Base-by-base conservation (phyloP, 2,113 vertebrate genomes). In the Neoarius graeffei region DNA sequence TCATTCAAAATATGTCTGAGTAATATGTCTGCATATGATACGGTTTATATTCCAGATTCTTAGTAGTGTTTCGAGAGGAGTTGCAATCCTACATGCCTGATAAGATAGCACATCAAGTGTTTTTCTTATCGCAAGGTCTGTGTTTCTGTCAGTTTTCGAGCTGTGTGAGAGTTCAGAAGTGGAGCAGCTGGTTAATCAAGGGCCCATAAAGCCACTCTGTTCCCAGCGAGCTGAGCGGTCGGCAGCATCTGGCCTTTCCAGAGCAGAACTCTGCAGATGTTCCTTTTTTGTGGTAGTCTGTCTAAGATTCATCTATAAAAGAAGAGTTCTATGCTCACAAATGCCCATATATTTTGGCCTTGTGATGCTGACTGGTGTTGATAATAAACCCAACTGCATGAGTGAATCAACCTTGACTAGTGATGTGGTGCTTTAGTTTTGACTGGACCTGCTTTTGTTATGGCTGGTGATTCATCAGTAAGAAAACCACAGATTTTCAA, bases 381-480 rank as follows among this genome's bases (percentile, higher is more conserved):
- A 67, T 59, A 2, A 79, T 84, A 76, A 83, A 77, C 48, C 60
- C 60, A 52, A 66, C 7, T 3, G 9, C 8, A 1, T 59, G 15
- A 71, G 57, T 87, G 81, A 85, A 30, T 81, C 76, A 86, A 62
- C 71, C 57, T 35, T 86, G 86, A 84, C 54, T 67, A 66, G 30
- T 77, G 25, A 76, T 25, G 9, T 27, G 42, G 50, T 30, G 52
- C 71, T 62, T 86, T 35, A 54, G 85, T 87, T 89, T 89, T 89
- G 87, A 86, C 88, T 86, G 64, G 13, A 8, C 15, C 25, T 85
- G 60, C 20, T 77, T 30, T 48, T 88, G 88, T 87, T 88, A 81
- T 88, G 88, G 35, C 87, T 82, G 64, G 69, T 59, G 52, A 17
- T 20, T 27, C 25, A 27, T 81, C 56, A 88, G 85, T 50, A 64